phyloP scores from a whole-genome alignment of 2,113 vertebrate species.

The Vimba vimba region DNA sequence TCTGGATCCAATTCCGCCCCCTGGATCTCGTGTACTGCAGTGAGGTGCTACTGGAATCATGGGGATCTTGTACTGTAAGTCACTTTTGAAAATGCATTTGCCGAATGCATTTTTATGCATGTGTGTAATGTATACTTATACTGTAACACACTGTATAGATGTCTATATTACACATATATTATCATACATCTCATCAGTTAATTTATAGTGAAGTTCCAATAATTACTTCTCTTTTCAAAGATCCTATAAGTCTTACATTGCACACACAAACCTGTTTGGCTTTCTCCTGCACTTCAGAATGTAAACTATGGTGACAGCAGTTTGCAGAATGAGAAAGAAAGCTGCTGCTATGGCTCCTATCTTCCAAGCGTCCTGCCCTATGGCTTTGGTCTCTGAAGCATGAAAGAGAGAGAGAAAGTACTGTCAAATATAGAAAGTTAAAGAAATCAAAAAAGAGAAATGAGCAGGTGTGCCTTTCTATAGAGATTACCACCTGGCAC shows the following conservation, averaged over 20 bases:
- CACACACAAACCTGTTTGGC: constrained; percentile 65
- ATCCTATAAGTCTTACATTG: neutral
- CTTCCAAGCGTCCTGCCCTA: constrained; percentile 73
- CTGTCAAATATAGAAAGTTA: constrained; percentile 28
- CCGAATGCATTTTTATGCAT: neutral
- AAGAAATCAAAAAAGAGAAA: constrained; percentile 32
- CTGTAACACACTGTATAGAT: neutral
- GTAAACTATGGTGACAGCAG: constrained; percentile 69
- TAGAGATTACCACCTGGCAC: constrained; percentile 7
- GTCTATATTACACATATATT: neutral
- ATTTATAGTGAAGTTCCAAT: neutral
- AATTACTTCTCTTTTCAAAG: neutral
- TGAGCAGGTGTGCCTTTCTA: neutral
- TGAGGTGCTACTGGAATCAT: too few species aligned
- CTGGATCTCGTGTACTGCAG: too few species aligned
- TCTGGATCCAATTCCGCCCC: too few species aligned
- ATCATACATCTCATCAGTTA: neutral
- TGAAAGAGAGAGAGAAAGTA: constrained; percentile 16
- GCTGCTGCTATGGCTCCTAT: constrained; percentile 72
- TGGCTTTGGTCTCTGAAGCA: constrained; percentile 37
- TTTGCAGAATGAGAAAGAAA: constrained; percentile 72
- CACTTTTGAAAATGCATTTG: neutral
- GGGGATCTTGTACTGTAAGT: neutral
- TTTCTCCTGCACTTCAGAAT: constrained; percentile 69
- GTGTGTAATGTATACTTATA: neutral